These are phyloP conservation scores for Cheilosia soror DNA, from an alignment of 2,888 invertebrate species.

Conservation along the genomic window DNA sequence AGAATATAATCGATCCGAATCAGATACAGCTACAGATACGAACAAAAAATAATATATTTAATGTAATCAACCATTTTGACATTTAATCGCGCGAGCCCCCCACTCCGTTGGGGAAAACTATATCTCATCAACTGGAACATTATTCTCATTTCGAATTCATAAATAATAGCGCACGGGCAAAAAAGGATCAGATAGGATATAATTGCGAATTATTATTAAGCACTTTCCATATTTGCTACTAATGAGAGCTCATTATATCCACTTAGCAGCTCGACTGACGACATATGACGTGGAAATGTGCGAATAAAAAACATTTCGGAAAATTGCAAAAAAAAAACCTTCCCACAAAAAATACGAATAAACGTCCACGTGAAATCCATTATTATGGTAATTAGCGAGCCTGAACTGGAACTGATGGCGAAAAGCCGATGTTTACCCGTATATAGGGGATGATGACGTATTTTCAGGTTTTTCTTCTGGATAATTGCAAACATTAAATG, in stretches of 20 bases:
- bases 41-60: conserved; percentile 14
- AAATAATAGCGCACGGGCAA: conserved; percentile 54
- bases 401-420: conserved; percentile 32
- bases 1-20: conserved; percentile 65
- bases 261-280: conserved; percentile 76
- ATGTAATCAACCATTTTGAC: conserved; percentile 63
- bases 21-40: conserved; percentile 12
- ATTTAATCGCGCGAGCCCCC: conserved; percentile 39
- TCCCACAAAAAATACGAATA: conserved; percentile 39
- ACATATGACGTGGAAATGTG: conserved; percentile 73
- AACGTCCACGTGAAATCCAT: conserved; percentile 71
- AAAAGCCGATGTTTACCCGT: conserved; percentile 32
- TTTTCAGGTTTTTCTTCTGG: background rate
- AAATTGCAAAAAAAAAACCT: conserved; percentile 52
- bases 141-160: conserved; percentile 70
- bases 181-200: conserved; percentile 74
- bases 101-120: conserved; percentile 49
- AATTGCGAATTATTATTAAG: conserved; percentile 74
- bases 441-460: background rate
- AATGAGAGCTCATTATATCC: conserved; percentile 74
- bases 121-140: conserved; percentile 73
- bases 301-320: conserved; percentile 38
- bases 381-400: conserved; percentile 70
- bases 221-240: conserved; percentile 75
- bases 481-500: conserved; percentile 7